Base-by-base conservation (phyloP, 2,888 invertebrate genomes). In the Chrysomela aeneicollis region DNA sequence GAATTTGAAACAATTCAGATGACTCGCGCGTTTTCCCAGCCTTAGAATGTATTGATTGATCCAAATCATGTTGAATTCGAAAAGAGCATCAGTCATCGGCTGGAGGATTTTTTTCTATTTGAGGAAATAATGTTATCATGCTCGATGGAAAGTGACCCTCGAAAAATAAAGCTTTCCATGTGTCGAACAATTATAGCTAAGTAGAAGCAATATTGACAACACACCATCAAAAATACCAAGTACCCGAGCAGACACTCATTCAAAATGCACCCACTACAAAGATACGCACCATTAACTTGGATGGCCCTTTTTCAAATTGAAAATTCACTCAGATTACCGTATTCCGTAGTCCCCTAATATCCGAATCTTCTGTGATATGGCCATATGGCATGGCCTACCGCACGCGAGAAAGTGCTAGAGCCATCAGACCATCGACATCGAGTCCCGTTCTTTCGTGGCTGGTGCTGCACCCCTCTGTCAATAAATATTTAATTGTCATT, bases 401-500 rank as follows among this genome's bases (percentile, higher is more conserved):
- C 66, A 66, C 66, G 66, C 65, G 59, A 65, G 21, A 58, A 21
- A 57, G 26, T 26, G 26, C 35, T 35, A 35, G 6, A 10, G 5
- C 35, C 12, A 10, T 3, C 35, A 35, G 21, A 42, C 15, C 55
- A 55, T 19, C 12, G 18, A 22, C 35, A 59, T 32, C 53, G 37
- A 37, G 22, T 53, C 61, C 57, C 59, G 61, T 58, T 65, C 54
- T 37, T 61, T 49, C 52, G 19, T n/a, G n/a, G n/a, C n/a, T n/a
- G n/a, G n/a, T 18, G 66, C 68, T 67, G 71, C 71, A 66, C 69
- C 71, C 66, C 54, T 55, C 15, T 58, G 59, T 54, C 53, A 61
- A 69, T 71, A 68, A 68, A 71, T 69, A 64, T 68, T 69, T 69
- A 69, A 71, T 71, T 61, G 61, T 37, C 49, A 59, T 63, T 60